phyloP scores from a whole-genome alignment of 2,113 vertebrate genomes.

The Odocoileus hemionus region DNA sequence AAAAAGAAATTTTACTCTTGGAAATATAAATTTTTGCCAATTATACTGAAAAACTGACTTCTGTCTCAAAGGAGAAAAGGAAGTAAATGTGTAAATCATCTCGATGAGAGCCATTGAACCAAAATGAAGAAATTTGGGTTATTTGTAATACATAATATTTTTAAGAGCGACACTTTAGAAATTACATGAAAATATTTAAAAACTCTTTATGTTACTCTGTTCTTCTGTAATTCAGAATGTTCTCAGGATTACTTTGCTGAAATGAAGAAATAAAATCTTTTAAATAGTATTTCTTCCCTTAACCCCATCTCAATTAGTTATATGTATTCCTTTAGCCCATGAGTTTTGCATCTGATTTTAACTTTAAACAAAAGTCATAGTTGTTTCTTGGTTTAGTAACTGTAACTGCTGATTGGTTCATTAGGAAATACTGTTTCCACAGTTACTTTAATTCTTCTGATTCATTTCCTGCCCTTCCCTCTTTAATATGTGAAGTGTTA shows the following conservation, averaged over 20 bases:
- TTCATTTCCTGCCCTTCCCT: slow-evolving; percentile 40
- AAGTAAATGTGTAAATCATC: neutral
- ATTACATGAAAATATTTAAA: slow-evolving; percentile 4
- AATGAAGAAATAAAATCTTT: slow-evolving; percentile 6
- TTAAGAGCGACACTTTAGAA: neutral
- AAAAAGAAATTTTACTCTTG: neutral
- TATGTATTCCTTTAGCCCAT: neutral
- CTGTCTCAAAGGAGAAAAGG: neutral
- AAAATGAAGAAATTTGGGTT: neutral
- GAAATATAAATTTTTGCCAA: slow-evolving; percentile 20
- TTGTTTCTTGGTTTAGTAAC: slow-evolving; percentile 33
- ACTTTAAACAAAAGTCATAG: slow-evolving; percentile 29
- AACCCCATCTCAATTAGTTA: neutral
- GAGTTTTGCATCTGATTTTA: slow-evolving; percentile 46
- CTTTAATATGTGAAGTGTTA: slow-evolving; percentile 23
- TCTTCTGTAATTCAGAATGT: slow-evolving; percentile 3
- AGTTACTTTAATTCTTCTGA: slow-evolving; percentile 42
- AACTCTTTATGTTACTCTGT: neutral
- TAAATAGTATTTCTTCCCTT: slow-evolving; percentile 11
- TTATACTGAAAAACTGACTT: slow-evolving; percentile 4
- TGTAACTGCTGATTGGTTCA: slow-evolving; percentile 25
- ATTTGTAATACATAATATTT: neutral
- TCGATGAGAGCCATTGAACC: neutral
- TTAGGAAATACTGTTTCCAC: slow-evolving; percentile 41
- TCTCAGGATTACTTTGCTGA: neutral